A percentile compares a stretch with the other conserved stretches of the same genome.
Conservation (phyloP, 1,140 invertebrate genomes). For the Phymorhynchus buccinoides region DNA sequence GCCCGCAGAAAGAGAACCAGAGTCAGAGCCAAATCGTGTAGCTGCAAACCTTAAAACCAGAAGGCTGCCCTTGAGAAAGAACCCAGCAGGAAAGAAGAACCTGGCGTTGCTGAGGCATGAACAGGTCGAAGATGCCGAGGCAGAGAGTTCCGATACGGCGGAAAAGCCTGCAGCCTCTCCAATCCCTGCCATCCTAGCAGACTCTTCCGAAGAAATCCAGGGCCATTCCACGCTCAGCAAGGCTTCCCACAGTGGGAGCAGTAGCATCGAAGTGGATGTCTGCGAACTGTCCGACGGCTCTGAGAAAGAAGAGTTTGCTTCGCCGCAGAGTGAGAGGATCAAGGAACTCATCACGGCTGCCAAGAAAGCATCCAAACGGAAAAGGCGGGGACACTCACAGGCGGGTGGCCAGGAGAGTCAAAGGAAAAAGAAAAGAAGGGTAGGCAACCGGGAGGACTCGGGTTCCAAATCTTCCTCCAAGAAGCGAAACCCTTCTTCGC, state of each 20-base stretch:
- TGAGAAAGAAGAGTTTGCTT: not conserved
- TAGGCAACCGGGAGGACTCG: not conserved
- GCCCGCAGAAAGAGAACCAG: no score
- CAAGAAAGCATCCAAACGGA: not conserved
- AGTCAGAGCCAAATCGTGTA: not conserved
- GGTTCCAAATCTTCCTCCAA: not conserved
- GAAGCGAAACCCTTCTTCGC: not conserved
- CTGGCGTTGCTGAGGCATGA: not conserved
- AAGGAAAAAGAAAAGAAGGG: not conserved
- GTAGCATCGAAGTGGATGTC: not conserved
- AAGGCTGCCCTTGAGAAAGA: not conserved
- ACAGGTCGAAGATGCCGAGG: not conserved
- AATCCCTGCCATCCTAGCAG: no score
- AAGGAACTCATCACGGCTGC: not conserved
- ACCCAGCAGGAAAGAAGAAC: not conserved
- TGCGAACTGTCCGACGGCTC: not conserved
- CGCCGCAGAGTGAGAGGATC: not conserved
- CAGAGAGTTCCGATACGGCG: no score
- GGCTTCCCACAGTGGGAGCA: not conserved
- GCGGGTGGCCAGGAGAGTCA: not conserved
- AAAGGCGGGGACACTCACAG: not conserved
- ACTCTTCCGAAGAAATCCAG: not conserved
- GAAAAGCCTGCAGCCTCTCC: no score
- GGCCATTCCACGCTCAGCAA: not conserved
- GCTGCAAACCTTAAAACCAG: not conserved